Conservation (phyloP, 1,140 invertebrate species). For the Listronotus oregonensis region DNA sequence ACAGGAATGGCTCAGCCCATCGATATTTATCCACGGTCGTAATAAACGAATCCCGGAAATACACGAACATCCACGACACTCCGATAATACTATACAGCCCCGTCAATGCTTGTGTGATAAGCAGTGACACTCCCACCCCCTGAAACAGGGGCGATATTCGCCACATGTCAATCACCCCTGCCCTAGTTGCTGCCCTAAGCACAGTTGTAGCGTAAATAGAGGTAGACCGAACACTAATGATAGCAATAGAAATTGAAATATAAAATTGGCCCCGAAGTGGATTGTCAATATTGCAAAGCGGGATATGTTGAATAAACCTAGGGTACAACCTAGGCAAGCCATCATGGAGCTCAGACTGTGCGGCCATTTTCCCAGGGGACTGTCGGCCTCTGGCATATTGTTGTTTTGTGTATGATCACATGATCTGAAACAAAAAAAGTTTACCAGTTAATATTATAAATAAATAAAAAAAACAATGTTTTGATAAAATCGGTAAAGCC, state of each 20-base stretch:
- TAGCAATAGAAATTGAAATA: slow-evolving; percentile 85
- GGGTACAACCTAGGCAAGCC: slow-evolving; percentile 80
- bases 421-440: slow-evolving; percentile 50
- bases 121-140: slow-evolving; percentile 77
- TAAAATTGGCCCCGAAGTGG: slow-evolving; percentile 87
- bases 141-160: slow-evolving; percentile 89
- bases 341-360: slow-evolving; percentile 79
- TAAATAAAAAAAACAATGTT: neutral
- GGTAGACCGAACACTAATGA: slow-evolving; percentile 85
- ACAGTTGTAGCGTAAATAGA: slow-evolving; percentile 81
- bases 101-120: slow-evolving; percentile 78
- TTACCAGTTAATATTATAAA: neutral
- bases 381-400: slow-evolving; percentile 53
- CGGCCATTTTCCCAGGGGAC: slow-evolving; percentile 68
- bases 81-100: slow-evolving; percentile 87
- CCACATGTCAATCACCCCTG: slow-evolving; percentile 90
- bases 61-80: slow-evolving; percentile 88
- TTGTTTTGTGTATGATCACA: slow-evolving; percentile 47
- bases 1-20: slow-evolving; percentile 77
- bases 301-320: slow-evolving; percentile 87
- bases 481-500: neutral
- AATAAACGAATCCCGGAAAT: slow-evolving; percentile 86
- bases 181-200: slow-evolving; percentile 82
- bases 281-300: slow-evolving; percentile 85
- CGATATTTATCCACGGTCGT: slow-evolving; percentile 78